Base-by-base conservation (phyloP, 2,888 invertebrate genomes). In the Homarus gammarus region DNA sequence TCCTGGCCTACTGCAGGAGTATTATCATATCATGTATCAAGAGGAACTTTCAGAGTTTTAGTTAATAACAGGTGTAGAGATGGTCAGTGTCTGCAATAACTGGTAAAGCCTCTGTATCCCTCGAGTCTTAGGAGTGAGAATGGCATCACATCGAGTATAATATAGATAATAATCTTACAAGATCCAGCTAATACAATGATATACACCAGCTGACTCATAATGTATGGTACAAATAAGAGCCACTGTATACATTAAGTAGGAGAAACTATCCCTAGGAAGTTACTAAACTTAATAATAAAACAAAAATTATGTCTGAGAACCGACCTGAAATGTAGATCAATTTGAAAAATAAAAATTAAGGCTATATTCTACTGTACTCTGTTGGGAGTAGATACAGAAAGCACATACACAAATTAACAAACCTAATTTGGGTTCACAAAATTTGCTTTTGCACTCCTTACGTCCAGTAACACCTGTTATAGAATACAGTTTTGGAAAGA, bases 361-460 rank as follows among this genome's bases (percentile, higher is more conserved):
- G n/a, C n/a, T n/a, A 56, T 18, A 56, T 22, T 18, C 15, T 49
- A 49, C 8, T 15, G 10, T 49, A 49, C 49, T 12, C 49, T 49
- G 15, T 12, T 49, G 8, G 49, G 15, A 18, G 56, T 56, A 22
- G 56, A 22, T 22, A 56, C 22, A 27, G n/a, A 64, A 64, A 6
- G 0, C 27, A 64, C 8, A 27, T 12, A 64, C 64, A n/a, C 8
- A n/a, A n/a, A 64, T 64, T 27, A 64, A 27, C 22, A 64, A 64
- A 64, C 12, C 5, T 64, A 64, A 64, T 64, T 64, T 64, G n/a
- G 31, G 12, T n/a, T 56, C 5, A 3, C 18, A 64, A 64, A 64
- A 27, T 27, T 27, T 56, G 56, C 56, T 64, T 64, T n/a, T 64
- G 64, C 64, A 64, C 64, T 27, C 64, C 64, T 64, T 64, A 64